Conservation (phyloP, 2,797 vertebrate genomes). For the Acanthurus leucopareius region DNA sequence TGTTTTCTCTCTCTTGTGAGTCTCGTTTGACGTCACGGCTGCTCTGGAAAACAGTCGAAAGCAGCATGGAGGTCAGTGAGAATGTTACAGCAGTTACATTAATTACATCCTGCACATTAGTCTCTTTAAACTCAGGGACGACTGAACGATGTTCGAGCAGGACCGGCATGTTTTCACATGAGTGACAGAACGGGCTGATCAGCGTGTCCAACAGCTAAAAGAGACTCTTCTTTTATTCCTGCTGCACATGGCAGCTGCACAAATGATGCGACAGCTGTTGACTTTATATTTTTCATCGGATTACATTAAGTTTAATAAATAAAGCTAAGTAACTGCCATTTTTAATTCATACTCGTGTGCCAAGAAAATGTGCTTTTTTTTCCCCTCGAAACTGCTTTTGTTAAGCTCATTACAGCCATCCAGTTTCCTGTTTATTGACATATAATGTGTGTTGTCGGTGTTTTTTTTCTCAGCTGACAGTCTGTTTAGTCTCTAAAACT, state of each 20-base stretch:
- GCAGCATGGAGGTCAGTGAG: too few species aligned
- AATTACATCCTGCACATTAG: too few species aligned
- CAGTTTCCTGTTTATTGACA: neutral
- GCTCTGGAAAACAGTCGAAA: too few species aligned
- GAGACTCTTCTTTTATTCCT: neutral
- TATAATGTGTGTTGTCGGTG: neutral
- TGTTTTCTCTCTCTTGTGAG: too few species aligned
- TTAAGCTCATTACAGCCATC: neutral
- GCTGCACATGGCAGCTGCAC: constrained; percentile 17
- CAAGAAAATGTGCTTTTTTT: neutral
- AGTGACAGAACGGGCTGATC: neutral
- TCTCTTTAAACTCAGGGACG: too few species aligned
- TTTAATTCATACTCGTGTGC: constrained; percentile 26
- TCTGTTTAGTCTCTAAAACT: neutral
- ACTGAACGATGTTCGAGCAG: too few species aligned
- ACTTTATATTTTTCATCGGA: constrained; percentile 30
- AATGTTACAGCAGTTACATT: too few species aligned
- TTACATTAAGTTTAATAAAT: constrained; percentile 38
- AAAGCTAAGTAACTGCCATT: constrained; percentile 20
- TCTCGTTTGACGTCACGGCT: too few species aligned
- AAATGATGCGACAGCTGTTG: constrained; percentile 48
- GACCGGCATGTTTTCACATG: neutral
- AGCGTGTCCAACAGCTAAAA: neutral
- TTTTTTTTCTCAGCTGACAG: neutral
- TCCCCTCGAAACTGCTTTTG: neutral